A percentile compares a stretch with the other conserved stretches of the same genome.
Evolutionary conservation across 2,888 invertebrate species (phyloP).

Genomic region (Loripinus fragilis): DNA sequence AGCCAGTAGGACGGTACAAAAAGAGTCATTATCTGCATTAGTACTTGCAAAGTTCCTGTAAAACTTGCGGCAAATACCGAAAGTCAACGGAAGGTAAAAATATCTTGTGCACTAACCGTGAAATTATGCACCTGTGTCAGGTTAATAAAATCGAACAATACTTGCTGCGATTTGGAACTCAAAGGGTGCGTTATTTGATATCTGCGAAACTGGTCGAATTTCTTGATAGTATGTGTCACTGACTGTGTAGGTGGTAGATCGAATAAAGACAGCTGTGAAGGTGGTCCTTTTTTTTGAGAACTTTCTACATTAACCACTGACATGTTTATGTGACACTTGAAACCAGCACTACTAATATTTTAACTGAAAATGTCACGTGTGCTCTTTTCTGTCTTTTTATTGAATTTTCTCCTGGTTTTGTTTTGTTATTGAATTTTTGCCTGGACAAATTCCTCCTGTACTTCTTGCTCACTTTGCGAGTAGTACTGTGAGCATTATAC

Average conservation of each 20-base stretch:
- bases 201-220: conserved; percentile 9
- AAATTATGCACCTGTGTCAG: too few relatives aligned
- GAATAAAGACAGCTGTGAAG: neutral
- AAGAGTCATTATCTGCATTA: too few relatives aligned
- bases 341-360: neutral
- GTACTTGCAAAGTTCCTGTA: too few relatives aligned
- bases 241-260: neutral
- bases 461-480: neutral
- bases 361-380: conserved; percentile 2
- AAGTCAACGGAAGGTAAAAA: too few relatives aligned
- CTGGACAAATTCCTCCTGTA: neutral
- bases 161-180: neutral
- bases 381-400: neutral
- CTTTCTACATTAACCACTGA: neutral
- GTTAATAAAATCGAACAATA: too few relatives aligned
- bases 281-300: neutral
- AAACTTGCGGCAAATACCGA: too few relatives aligned
- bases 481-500: too few relatives aligned
- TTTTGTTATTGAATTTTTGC: neutral
- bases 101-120: too few relatives aligned
- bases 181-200: neutral
- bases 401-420: neutral
- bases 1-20: too few relatives aligned
- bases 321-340: neutral
- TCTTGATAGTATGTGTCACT: conserved; percentile 10